Conservation (phyloP, 2,113 vertebrate genomes). For the Seriola aureovittata region DNA sequence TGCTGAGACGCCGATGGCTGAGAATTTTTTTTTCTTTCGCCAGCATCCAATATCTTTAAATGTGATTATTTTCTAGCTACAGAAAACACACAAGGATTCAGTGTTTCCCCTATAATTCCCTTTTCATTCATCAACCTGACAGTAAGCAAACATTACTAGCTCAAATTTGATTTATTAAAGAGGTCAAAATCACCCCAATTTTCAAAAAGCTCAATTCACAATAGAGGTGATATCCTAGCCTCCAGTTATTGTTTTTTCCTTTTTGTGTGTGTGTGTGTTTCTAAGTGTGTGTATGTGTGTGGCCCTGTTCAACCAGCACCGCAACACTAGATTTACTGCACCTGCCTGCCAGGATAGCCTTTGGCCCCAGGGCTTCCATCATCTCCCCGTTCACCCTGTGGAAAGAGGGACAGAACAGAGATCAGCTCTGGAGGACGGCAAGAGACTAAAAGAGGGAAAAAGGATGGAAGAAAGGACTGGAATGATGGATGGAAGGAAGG, state of each 20-base stretch:
- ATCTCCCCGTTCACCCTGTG: conserved; percentile 90
- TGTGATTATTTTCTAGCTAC: conserved; percentile 27
- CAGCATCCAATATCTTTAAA: conserved; percentile 34
- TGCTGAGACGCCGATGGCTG: not conserved
- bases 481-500: conserved; percentile 49
- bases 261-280: conserved; percentile 2
- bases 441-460: not conserved
- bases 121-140: conserved; percentile 31
- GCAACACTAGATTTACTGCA: conserved; percentile 98
- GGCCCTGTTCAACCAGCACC: conserved; percentile 79
- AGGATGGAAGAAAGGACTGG: conserved; percentile 1
- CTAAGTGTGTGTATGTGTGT: conserved; percentile 41
- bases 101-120: not conserved
- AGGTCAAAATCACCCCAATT: not conserved
- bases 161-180: conserved; percentile 37
- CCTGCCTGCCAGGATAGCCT: conserved; percentile 99
- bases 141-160: conserved; percentile 4
- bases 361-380: conserved; percentile 96
- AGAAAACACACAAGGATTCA: conserved; percentile 3
- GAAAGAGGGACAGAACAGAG: conserved; percentile 61
- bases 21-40: not conserved
- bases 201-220: conserved; percentile 29
- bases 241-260: conserved; percentile 11
- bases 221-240: not conserved
- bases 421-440: conserved; percentile 7